A percentile compares a stretch with the other conserved stretches of the same genome.
Conservation (phyloP, 2,113 vertebrate genomes). For the Mesitornis unicolor region DNA sequence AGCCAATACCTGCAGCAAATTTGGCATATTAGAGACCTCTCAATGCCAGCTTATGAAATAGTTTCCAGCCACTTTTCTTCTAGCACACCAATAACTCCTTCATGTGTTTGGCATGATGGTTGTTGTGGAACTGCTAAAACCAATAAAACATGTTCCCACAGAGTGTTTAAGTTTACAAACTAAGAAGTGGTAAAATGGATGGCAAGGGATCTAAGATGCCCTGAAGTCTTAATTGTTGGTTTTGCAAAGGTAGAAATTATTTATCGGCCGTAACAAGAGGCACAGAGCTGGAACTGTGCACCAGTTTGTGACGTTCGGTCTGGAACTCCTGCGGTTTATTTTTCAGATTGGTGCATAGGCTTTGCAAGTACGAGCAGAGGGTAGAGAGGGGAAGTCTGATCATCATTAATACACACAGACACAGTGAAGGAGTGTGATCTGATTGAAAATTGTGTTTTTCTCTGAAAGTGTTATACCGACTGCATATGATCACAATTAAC, state of each 20-base stretch:
- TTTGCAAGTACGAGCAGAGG: not conserved
- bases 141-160: conserved; percentile 19
- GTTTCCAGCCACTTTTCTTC: conserved; percentile 36
- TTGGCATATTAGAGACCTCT: conserved; percentile 31
- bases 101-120: conserved; percentile 3
- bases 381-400: not conserved
- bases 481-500: not conserved
- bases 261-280: not conserved
- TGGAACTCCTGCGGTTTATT: not conserved
- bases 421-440: not conserved
- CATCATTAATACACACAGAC: not conserved
- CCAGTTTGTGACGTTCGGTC: not conserved
- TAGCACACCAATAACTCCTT: not conserved
- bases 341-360: not conserved
- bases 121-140: conserved; percentile 24
- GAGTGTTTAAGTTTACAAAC: conserved; percentile 18
- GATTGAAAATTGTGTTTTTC: not conserved
- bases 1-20: conserved; percentile 65
- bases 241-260: not conserved
- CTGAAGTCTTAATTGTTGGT: not conserved
- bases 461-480: not conserved
- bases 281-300: not conserved
- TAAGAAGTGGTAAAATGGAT: conserved; percentile 7
- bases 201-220: not conserved
- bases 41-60: conserved; percentile 46